Percentiles rank a stretch among this genome's conserved stretches.
Conservation (phyloP, 2,113 vertebrate genomes). For the Macrotus californicus region DNA sequence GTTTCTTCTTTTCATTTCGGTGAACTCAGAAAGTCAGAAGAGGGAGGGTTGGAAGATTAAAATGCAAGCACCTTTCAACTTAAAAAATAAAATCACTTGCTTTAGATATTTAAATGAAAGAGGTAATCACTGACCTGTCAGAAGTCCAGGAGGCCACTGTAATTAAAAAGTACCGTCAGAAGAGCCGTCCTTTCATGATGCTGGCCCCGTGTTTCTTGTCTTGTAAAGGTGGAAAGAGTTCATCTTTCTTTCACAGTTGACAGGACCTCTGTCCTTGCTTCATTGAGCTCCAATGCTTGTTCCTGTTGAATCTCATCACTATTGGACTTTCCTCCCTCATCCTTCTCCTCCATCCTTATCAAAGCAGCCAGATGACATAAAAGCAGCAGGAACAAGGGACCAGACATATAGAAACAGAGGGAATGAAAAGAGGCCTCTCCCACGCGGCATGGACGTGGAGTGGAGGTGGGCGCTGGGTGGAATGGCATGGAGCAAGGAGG, state of each 20-base stretch:
- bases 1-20: slow-evolving; percentile 49
- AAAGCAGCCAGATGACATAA: background rate
- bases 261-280: background rate
- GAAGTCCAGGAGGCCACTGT: background rate
- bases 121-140: slow-evolving; percentile 14
- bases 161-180: slow-evolving; percentile 6
- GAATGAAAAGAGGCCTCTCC: background rate
- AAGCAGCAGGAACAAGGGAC: background rate
- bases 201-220: background rate
- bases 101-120: background rate
- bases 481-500: background rate
- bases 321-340: background rate
- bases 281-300: background rate
- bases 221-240: background rate
- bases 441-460: background rate
- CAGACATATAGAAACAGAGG: background rate
- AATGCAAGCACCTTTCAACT: background rate
- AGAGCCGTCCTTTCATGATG: background rate
- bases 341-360: slow-evolving; percentile 20
- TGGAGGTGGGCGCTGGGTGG: background rate
- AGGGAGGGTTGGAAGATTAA: slow-evolving; percentile 17
- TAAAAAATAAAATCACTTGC: slow-evolving; percentile 45
- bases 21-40: slow-evolving; percentile 30
- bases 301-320: background rate
- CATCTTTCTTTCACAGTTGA: slow-evolving; percentile 18